Percentiles rank a stretch among this genome's conserved stretches.
Evolutionary conservation across 2,797 vertebrate genomes (phyloP).

Genomic region (Pangasius djambal): DNA sequence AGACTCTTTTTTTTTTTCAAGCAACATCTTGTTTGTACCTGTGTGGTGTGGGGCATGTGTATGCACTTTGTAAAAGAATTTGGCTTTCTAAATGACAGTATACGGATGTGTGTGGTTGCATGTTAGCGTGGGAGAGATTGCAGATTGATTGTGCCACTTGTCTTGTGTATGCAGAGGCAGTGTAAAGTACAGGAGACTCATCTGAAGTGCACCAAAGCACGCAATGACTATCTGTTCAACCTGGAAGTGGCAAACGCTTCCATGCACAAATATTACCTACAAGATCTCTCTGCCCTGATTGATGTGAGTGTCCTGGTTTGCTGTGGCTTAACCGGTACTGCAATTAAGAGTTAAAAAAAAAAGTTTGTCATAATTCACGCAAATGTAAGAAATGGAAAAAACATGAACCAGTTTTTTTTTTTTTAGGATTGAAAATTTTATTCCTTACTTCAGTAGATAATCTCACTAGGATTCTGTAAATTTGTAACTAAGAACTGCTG

Average conservation of each 20-base stretch:
- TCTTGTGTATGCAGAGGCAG: conserved; percentile 75
- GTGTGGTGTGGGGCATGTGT: conserved; percentile 16
- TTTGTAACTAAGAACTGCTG: background rate
- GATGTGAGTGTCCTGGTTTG: conserved; percentile 75
- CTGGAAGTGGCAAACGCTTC: conserved; percentile 83
- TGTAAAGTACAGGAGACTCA: conserved; percentile 81
- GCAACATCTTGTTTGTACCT: background rate
- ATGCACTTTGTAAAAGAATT: background rate
- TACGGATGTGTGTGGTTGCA: conserved; percentile 38
- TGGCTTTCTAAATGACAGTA: conserved; percentile 23
- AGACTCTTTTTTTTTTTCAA: background rate
- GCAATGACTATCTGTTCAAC: conserved; percentile 88
- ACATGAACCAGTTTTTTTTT: background rate
- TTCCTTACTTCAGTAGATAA: background rate
- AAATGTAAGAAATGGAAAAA: background rate
- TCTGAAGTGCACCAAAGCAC: conserved; percentile 85
- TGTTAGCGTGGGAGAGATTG: conserved; percentile 20
- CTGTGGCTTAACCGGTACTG: background rate
- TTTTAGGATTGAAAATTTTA: background rate
- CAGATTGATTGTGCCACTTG: background rate
- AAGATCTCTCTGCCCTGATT: conserved; percentile 80
- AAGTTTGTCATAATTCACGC: background rate
- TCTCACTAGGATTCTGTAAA: background rate
- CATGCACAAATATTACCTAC: conserved; percentile 84
- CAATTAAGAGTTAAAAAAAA: background rate